Conservation (phyloP, 2,113 vertebrate species). For the Syrrhaptes paradoxus region DNA sequence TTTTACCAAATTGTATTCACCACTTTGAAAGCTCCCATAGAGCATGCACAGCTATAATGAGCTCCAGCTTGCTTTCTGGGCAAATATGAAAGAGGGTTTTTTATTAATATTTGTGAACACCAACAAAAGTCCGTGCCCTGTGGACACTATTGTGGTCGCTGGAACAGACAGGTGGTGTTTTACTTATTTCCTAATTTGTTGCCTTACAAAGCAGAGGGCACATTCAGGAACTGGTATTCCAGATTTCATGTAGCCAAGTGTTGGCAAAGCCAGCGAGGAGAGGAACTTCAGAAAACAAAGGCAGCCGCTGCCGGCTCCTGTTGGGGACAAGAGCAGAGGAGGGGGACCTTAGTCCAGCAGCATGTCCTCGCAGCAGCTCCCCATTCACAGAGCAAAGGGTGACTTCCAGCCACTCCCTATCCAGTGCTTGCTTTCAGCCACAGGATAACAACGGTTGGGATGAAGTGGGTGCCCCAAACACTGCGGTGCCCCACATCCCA, state of each 20-base stretch:
- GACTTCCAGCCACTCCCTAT: background rate
- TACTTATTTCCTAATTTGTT: background rate
- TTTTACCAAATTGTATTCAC: conserved; percentile 8
- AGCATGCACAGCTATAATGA: background rate
- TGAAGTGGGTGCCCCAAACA: background rate
- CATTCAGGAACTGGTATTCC: background rate
- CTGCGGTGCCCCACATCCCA: background rate
- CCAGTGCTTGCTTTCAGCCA: background rate
- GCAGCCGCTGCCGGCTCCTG: background rate
- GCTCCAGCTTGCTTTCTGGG: background rate
- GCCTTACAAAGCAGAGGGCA: background rate
- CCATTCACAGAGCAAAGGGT: background rate
- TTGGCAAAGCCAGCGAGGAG: background rate
- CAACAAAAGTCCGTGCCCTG: background rate
- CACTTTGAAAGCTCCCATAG: conserved; percentile 11
- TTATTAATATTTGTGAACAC: conserved; percentile 11
- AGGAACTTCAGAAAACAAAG: background rate
- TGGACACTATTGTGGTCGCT: background rate
- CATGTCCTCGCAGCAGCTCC: background rate
- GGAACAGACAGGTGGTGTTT: background rate
- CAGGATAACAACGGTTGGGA: background rate
- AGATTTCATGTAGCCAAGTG: background rate
- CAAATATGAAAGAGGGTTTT: background rate
- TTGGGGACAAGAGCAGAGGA: background rate
- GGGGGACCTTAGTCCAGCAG: background rate